A percentile compares a stretch with the other conserved stretches of the same genome.
These are phyloP conservation scores for Ia io DNA, from an alignment of 2,113 vertebrate genomes.

Conservation along the genomic window DNA sequence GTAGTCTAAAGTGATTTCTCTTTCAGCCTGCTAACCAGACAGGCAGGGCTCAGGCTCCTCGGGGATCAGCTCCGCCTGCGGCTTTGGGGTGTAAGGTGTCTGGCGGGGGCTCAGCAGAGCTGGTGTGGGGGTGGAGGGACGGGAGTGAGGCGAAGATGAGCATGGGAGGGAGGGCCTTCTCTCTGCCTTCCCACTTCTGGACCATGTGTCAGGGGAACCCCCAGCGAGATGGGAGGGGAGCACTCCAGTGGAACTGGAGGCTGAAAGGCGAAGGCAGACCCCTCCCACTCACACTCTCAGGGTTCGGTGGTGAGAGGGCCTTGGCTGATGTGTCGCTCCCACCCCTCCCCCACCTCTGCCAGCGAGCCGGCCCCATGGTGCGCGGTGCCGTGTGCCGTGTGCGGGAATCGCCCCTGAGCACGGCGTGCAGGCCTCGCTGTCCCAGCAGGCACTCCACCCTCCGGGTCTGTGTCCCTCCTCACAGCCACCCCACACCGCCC, in stretches of 20 bases:
- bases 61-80: not conserved
- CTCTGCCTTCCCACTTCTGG: not conserved
- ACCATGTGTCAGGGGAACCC: accelerated
- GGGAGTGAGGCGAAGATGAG: not conserved
- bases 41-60: conserved; percentile 29
- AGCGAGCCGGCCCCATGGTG: accelerated
- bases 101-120: not conserved
- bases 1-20: conserved; percentile 63
- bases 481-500: accelerated
- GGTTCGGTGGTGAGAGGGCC: not conserved
- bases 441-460: no score
- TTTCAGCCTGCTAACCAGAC: conserved; percentile 51
- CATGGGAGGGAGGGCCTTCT: not conserved
- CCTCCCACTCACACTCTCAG: not conserved
- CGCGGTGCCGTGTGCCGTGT: not conserved
- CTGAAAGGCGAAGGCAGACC: not conserved
- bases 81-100: not conserved
- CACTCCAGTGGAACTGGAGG: not conserved
- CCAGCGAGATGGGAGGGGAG: accelerated
- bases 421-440: no score
- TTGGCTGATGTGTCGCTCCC: accelerated
- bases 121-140: accelerated
- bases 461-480: not conserved
- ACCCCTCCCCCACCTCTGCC: not conserved
- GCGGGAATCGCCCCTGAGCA: not conserved